Evolutionary conservation across 2,113 vertebrate genomes (phyloP).

Genomic region (Corynorhinus townsendii): DNA sequence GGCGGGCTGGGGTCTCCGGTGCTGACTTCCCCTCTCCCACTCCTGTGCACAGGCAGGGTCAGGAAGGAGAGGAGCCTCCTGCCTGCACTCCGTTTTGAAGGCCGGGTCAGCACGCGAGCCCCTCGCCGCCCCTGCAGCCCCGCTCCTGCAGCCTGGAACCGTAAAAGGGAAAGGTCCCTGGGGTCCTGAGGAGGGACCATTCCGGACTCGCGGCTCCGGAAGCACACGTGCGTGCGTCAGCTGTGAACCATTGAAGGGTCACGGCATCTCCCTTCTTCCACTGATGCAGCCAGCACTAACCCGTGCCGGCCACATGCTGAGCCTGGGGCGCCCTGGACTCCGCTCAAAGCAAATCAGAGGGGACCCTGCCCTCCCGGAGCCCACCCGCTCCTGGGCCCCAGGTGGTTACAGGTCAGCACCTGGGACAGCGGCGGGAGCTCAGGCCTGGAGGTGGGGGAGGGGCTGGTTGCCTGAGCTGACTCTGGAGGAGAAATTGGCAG

Average conservation of each 20-base stretch:
- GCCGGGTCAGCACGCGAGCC: neutral
- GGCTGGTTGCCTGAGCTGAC: neutral
- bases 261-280: neutral
- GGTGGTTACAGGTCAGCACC: neutral
- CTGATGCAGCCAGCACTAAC: neutral
- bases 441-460: neutral
- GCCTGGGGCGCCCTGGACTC: neutral
- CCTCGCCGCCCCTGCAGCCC: neutral
- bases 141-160: neutral
- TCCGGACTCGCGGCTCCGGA: neutral
- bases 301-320: neutral
- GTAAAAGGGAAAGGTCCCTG: neutral
- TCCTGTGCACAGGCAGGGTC: constrained; percentile 62
- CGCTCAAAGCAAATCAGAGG: neutral
- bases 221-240: neutral
- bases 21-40: constrained; percentile 20
- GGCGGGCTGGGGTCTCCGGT: neutral
- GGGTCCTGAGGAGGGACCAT: neutral
- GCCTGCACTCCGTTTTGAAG: constrained; percentile 40
- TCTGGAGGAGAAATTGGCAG: neutral
- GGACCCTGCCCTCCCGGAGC: neutral
- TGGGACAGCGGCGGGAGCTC: neutral
- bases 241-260: neutral
- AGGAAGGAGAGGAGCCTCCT: neutral
- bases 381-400: too few species aligned